These are phyloP conservation scores for Drosophila sulfurigaster DNA, from an alignment of 1,140 invertebrate species.

Conservation along the genomic window DNA sequence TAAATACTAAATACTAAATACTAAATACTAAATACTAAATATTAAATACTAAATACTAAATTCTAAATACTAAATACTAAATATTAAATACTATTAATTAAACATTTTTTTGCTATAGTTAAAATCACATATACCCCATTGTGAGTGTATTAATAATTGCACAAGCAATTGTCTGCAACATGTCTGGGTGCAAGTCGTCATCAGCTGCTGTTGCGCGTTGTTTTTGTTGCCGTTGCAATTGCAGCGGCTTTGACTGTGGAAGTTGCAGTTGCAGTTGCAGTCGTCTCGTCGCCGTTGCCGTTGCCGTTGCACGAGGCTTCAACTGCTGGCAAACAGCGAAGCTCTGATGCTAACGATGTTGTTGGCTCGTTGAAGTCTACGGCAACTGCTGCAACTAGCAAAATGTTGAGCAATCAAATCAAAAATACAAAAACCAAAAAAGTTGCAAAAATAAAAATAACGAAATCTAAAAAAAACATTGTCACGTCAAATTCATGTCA, in stretches of 20 bases:
- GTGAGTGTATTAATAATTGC: conserved; percentile 50
- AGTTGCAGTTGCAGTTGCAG: conserved; percentile 24
- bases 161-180: conserved; percentile 73
- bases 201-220: conserved; percentile 28
- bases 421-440: conserved; percentile 51
- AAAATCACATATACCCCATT: conserved; percentile 8
- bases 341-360: conserved; percentile 66
- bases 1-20: too few relatives aligned
- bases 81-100: too few relatives aligned
- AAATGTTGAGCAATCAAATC: conserved; percentile 77
- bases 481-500: conserved; percentile 84
- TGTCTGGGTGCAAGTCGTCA: conserved; percentile 74
- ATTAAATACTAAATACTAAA: too few relatives aligned
- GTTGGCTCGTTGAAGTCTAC: conserved; percentile 55
- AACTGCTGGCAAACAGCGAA: conserved; percentile 15
- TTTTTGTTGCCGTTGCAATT: conserved; percentile 20
- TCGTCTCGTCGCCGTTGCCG: conserved; percentile 35
- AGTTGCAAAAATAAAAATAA: conserved; percentile 25
- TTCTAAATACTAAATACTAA: too few relatives aligned
- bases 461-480: conserved; percentile 64
- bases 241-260: conserved; percentile 22
- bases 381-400: conserved; percentile 24
- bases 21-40: too few relatives aligned
- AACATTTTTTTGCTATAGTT: not conserved
- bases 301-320: conserved; percentile 55